Percentiles rank a stretch among this genome's conserved stretches.
phyloP scores from a whole-genome alignment of 2,113 vertebrate species.

The Clupea harengus region DNA sequence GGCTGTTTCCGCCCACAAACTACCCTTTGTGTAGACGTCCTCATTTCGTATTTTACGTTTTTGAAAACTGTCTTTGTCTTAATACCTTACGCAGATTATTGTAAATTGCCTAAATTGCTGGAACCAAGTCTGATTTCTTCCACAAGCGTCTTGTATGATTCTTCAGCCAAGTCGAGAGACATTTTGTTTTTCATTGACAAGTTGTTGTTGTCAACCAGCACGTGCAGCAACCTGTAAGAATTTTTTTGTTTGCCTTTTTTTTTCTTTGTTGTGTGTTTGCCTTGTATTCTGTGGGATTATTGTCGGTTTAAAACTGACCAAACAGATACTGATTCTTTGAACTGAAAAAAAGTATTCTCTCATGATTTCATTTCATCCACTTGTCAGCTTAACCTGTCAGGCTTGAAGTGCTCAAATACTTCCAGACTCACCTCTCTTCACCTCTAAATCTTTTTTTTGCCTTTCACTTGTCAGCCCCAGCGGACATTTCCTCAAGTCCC shows the following conservation, averaged over 20 bases:
- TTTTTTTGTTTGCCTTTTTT: not conserved
- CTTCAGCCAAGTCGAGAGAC: not conserved
- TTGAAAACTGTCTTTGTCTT: not conserved
- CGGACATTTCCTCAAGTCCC: not conserved
- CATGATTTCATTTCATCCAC: not conserved
- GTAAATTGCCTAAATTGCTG: not conserved
- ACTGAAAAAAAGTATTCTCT: not conserved
- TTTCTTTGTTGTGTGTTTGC: not conserved
- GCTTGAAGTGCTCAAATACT: not conserved
- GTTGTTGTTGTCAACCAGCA: not conserved
- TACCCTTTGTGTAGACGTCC: slow-evolving; percentile 63
- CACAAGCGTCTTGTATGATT: not conserved
- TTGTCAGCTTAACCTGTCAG: not conserved
- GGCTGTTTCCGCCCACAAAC: slow-evolving; percentile 43
- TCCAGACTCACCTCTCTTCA: not conserved
- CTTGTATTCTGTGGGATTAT: not conserved
- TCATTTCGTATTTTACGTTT: not conserved
- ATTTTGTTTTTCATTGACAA: not conserved
- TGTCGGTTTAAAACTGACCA: not conserved
- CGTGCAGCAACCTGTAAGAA: not conserved
- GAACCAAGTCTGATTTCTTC: not conserved
- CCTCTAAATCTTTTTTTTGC: not conserved
- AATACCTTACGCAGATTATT: not conserved
- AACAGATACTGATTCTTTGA: not conserved
- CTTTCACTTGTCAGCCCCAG: not conserved